A percentile compares a stretch with the other conserved stretches of the same genome.
Conservation (phyloP, 2,113 vertebrate species). For the Zapus hudsonius region DNA sequence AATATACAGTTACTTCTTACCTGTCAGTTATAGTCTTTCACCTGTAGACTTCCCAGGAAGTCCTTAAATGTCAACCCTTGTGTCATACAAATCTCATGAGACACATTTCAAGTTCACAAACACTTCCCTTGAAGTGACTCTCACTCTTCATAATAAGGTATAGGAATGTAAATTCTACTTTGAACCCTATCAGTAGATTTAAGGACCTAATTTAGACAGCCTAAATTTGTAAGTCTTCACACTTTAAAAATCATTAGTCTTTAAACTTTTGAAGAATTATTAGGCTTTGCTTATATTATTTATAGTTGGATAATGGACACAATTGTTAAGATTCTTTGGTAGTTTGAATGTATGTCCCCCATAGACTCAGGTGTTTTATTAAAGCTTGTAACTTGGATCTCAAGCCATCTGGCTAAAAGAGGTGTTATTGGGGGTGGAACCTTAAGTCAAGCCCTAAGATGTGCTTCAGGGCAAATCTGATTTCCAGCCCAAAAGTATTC, state of each 20-base stretch:
- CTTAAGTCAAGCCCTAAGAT: too few relatives aligned
- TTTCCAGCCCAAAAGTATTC: too few relatives aligned
- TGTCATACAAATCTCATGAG: not conserved
- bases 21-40: not conserved
- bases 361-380: too few relatives aligned
- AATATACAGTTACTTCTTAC: not conserved
- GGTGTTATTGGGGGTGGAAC: too few relatives aligned
- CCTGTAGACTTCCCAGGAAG: slow-evolving; percentile 1
- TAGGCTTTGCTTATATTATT: not conserved
- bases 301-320: not conserved
- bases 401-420: too few relatives aligned
- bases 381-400: too few relatives aligned
- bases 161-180: not conserved
- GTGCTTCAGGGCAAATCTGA: too few relatives aligned
- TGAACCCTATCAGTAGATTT: not conserved
- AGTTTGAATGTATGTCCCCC: too few relatives aligned
- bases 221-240: too few relatives aligned
- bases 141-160: not conserved
- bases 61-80: not conserved
- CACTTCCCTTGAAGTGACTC: not conserved
- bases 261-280: not conserved
- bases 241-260: not conserved
- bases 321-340: too few relatives aligned
- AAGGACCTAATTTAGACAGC: too few relatives aligned
- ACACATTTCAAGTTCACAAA: not conserved